Base-by-base conservation (phyloP, 2,888 invertebrate genomes). In the Pseudanteris insignis region DNA sequence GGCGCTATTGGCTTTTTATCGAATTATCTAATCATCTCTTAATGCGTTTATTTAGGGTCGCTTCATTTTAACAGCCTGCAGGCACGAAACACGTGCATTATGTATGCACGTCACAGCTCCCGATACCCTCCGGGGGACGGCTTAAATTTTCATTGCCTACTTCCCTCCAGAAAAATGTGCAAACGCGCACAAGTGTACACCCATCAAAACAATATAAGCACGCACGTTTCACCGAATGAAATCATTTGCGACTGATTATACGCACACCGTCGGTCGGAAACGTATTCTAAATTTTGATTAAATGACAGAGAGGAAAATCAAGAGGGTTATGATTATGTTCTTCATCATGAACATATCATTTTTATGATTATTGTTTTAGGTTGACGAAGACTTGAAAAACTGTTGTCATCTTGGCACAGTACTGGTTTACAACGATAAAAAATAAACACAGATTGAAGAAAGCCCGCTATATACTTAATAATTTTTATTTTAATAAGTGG, bases 21-120 rank as follows among this genome's bases (percentile, higher is more conserved):
- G 11, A 41, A 40, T 51, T 29, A 41, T 51, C 41, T 51, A 28
- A 26, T 40, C 50, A 33, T 40, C 41, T 28, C 12, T 41, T 41
- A 41, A 51, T 34, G 5, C 41, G 14, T 36, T 51, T 41, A 41
- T 33, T 41, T 41, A 41, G 28, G 14, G 24, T 40, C 12, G 34
- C 10, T 33, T 10, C 33, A 6, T 26, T 38, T 18, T 40, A 50
- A 33, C 25, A 32, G 26, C 29, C 12, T 5, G 9, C 8, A 18
- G 50, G 18, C 38, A 50, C 15, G 26, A 33, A 40, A 40, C 33
- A 11, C 12, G 25, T 25, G 12, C 15, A 47, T 47, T 29, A 37
- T 47, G 10, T 28, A 30, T 18, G 30, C 30, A 24, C n/a, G 29
- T 24, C 28, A 9, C 14, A 24, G 14, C 10, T 30, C 24, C 9